These are phyloP conservation scores for Allophyes oxyacanthae DNA, from an alignment of 2,888 invertebrate species.

Conservation along the genomic window DNA sequence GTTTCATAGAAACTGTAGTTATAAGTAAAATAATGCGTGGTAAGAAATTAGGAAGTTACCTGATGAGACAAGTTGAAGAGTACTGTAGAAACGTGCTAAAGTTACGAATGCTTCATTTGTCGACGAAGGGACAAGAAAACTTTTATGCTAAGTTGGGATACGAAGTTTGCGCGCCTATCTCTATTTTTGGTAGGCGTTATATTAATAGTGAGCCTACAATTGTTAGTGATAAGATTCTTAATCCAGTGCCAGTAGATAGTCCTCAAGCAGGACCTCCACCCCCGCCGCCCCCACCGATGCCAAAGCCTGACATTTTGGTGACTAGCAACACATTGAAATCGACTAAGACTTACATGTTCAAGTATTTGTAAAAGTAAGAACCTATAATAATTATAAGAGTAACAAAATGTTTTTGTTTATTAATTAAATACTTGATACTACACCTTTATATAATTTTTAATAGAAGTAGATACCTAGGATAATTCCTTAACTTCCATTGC, in stretches of 20 bases:
- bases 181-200: constrained; percentile 90
- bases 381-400: too few relatives aligned
- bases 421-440: too few relatives aligned
- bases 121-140: constrained; percentile 92
- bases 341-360: constrained; percentile 81
- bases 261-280: constrained; percentile 57
- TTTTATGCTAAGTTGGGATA: constrained; percentile 94
- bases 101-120: constrained; percentile 91
- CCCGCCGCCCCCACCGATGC: constrained; percentile 83
- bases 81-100: constrained; percentile 91
- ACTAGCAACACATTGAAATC: constrained; percentile 66
- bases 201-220: constrained; percentile 52
- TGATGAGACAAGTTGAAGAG: constrained; percentile 93
- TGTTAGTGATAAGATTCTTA: constrained; percentile 57
- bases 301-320: constrained; percentile 61
- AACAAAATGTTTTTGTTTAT: too few relatives aligned
- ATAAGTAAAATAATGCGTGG: constrained; percentile 92
- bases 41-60: constrained; percentile 92
- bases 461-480: too few relatives aligned
- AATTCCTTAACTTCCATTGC: too few relatives aligned
- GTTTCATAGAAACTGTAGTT: constrained; percentile 95
- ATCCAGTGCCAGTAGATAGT: constrained; percentile 61
- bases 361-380: constrained; percentile 65
- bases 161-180: constrained; percentile 91
- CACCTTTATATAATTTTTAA: too few relatives aligned